Conservation (phyloP, 2,113 vertebrate genomes). For the Rhabdornis inornatus region DNA sequence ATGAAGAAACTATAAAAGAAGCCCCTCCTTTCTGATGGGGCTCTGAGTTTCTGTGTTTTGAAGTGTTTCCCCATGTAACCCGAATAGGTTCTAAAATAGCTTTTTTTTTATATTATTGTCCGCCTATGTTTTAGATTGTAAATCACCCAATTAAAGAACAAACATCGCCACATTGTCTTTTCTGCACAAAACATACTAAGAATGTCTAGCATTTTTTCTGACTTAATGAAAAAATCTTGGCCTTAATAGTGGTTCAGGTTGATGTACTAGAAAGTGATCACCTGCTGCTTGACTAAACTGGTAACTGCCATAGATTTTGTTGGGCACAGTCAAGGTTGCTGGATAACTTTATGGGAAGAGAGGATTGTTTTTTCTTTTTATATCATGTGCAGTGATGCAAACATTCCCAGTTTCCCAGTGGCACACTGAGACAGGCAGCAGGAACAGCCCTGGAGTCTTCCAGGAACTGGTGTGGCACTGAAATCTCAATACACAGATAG, state of each 20-base stretch:
- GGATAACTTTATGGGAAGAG: neutral
- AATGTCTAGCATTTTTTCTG: neutral
- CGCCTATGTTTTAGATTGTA: neutral
- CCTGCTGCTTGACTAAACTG: neutral
- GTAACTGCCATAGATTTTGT: neutral
- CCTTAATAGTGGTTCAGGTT: neutral
- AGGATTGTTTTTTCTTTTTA: neutral
- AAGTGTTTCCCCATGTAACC: neutral
- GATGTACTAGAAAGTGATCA: neutral
- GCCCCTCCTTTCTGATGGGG: neutral
- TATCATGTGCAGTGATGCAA: neutral
- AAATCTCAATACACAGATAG: neutral
- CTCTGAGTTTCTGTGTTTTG: neutral
- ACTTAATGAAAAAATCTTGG: neutral
- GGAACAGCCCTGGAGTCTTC: neutral
- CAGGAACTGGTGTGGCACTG: neutral
- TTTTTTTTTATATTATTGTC: neutral
- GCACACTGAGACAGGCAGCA: neutral
- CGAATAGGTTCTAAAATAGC: neutral
- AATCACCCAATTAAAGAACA: fast-evolving
- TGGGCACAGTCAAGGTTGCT: neutral
- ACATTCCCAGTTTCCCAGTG: neutral
- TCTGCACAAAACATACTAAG: neutral
- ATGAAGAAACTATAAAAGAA: neutral
- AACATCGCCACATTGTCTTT: neutral